A percentile compares a stretch with the other conserved stretches of the same genome.
Evolutionary conservation across 2,113 vertebrate species (phyloP).

Genomic region (Chitala chitala): DNA sequence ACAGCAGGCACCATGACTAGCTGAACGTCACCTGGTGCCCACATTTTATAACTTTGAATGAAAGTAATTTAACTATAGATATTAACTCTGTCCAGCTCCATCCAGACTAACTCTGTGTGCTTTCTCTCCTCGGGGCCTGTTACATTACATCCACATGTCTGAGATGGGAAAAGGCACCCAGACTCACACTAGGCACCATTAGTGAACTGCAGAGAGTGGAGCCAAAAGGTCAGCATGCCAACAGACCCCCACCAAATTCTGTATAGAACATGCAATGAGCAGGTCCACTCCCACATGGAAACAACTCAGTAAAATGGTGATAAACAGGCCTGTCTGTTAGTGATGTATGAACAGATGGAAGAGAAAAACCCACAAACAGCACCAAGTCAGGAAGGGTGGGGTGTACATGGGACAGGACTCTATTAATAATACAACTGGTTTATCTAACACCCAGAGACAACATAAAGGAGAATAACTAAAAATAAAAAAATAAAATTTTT

Average conservation of each 20-base stretch:
- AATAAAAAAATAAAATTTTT: too few species aligned
- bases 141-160: neutral
- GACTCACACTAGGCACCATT: neutral
- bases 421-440: neutral
- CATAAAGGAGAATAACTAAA: too few species aligned
- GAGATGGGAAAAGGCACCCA: neutral
- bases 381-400: neutral
- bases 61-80: neutral
- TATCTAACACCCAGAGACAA: neutral
- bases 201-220: neutral
- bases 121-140: slow-evolving; percentile 16
- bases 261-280: too few species aligned
- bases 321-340: too few species aligned
- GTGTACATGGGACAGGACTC: neutral
- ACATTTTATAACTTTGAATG: too few species aligned
- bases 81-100: neutral
- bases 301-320: neutral
- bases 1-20: neutral
- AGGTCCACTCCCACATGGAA: too few species aligned
- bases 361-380: neutral
- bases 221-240: neutral
- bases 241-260: neutral
- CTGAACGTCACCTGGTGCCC: too few species aligned
- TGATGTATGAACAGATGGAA: too few species aligned
- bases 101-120: neutral